Percentiles rank a stretch among this genome's conserved stretches.
Evolutionary conservation across 2,888 invertebrate species (phyloP).

Genomic region (Cephus spinipes): DNA sequence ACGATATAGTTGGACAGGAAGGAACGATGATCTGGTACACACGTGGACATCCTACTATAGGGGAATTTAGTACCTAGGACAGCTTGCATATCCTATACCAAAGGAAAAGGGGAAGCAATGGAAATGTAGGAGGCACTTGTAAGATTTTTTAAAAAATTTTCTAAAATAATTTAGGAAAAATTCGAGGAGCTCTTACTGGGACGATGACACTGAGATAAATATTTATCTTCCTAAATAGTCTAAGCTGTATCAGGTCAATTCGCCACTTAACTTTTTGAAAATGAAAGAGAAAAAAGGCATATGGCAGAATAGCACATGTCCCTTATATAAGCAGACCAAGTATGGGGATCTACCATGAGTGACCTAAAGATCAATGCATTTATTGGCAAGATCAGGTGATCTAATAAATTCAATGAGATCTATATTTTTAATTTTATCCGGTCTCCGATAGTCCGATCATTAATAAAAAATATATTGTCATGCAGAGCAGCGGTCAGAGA

Average conservation of each 20-base stretch:
- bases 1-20: neutral
- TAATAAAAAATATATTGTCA: neutral
- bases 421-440: neutral
- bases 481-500: neutral
- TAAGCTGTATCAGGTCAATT: neutral
- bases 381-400: neutral
- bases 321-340: neutral
- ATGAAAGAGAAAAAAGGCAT: neutral
- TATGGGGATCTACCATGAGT: neutral
- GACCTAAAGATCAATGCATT: neutral
- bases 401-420: neutral
- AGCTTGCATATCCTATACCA: neutral
- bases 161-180: neutral
- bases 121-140: too few relatives aligned
- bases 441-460: neutral
- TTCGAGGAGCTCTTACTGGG: neutral
- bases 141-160: neutral
- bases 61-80: neutral
- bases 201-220: neutral
- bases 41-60: neutral
- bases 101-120: neutral
- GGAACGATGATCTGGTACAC: conserved; percentile 2
- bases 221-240: neutral
- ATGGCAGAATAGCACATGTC: neutral
- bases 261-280: neutral